Conservation (phyloP, 64 coral and sea anemone species). For the Stichodactyla helianthus region DNA sequence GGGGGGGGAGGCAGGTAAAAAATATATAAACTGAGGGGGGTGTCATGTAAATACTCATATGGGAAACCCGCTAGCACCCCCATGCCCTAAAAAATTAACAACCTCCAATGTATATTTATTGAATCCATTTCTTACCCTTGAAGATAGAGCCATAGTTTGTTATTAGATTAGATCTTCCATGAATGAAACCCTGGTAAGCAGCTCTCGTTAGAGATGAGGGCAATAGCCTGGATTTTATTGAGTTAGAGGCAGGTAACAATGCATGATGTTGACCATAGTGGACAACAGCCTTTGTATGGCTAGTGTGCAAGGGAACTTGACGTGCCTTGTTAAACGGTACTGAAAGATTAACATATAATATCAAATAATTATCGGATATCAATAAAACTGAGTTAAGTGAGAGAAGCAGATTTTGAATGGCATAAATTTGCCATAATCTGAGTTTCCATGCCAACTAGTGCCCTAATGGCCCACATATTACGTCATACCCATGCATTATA, state of each 20-base stretch:
- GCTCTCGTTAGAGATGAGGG: not conserved
- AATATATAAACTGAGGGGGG: no score
- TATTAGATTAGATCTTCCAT: not conserved
- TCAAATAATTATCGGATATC: not conserved
- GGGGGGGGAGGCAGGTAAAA: no score
- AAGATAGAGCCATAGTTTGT: conserved; percentile 10
- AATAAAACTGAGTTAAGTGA: no score
- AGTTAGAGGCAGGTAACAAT: not conserved
- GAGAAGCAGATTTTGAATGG: no score
- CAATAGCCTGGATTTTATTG: not conserved
- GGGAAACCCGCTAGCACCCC: no score
- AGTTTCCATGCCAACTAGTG: no score
- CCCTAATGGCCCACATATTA: no score
- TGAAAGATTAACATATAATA: not conserved
- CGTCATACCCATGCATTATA: no score
- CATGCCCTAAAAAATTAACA: no score
- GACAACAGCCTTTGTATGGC: not conserved
- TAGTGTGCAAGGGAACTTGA: not conserved
- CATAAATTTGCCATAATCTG: no score
- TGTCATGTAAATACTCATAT: no score
- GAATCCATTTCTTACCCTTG: not conserved
- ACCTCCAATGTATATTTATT: no score
- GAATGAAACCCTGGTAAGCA: not conserved
- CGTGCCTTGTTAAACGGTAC: not conserved
- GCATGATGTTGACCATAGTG: not conserved